phyloP scores from a whole-genome alignment of 2,888 invertebrate genomes.

The Lithosia quadra region DNA sequence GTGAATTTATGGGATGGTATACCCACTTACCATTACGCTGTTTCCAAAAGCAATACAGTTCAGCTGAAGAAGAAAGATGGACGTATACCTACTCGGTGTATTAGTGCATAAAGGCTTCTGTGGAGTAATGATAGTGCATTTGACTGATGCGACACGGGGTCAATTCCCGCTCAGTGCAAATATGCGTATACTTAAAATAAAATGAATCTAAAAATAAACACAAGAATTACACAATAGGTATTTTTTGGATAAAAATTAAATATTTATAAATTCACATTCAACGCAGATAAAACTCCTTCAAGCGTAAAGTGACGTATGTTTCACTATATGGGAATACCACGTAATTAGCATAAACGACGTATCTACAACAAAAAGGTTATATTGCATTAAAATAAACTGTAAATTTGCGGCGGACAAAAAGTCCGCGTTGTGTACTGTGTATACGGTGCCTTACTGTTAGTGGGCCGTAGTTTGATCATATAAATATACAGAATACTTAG shows the following conservation, averaged over 20 bases:
- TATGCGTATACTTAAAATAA: too few species aligned
- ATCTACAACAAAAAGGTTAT: neutral
- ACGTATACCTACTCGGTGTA: too few species aligned
- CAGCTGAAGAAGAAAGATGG: too few species aligned
- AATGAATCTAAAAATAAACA: neutral
- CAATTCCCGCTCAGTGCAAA: too few species aligned
- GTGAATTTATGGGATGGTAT: too few species aligned
- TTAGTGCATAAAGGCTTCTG: too few species aligned
- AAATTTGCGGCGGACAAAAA: neutral
- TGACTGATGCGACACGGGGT: too few species aligned
- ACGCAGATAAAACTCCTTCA: neutral
- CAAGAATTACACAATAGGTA: neutral
- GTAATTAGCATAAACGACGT: slow-evolving; percentile 1
- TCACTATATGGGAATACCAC: slow-evolving; percentile 2
- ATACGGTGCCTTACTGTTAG: slow-evolving; percentile 9
- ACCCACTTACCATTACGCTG: too few species aligned
- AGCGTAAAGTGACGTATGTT: slow-evolving; percentile 4
- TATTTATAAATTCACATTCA: neutral
- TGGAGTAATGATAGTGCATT: too few species aligned
- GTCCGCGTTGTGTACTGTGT: neutral
- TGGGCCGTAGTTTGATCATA: slow-evolving; percentile 4
- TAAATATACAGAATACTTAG: slow-evolving; percentile 5
- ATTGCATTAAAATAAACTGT: neutral
- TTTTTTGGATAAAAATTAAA: neutral
- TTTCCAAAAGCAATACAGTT: too few species aligned